Percentiles rank a stretch among this genome's conserved stretches.
Evolutionary conservation across 2,113 vertebrate genomes (phyloP).

Genomic region (Circaetus cinerascens): DNA sequence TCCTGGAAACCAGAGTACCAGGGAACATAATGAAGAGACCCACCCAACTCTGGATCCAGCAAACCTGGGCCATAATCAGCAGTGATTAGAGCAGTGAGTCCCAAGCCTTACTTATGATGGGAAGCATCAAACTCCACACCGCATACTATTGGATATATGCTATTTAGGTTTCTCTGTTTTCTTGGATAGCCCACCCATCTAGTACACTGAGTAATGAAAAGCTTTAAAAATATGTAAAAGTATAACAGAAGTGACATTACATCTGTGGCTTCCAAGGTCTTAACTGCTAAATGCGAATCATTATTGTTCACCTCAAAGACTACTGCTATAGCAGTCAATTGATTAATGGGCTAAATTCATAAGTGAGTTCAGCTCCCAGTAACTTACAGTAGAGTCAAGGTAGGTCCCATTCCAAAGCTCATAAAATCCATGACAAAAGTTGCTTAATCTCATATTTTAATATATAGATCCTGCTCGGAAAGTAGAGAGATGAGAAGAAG

Average conservation of each 20-base stretch:
- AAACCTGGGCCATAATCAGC: background rate
- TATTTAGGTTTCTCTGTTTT: background rate
- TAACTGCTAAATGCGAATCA: background rate
- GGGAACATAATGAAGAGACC: background rate
- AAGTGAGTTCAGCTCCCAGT: background rate
- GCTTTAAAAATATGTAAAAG: background rate
- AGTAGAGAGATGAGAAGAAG: background rate
- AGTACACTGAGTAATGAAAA: background rate
- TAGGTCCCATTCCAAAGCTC: background rate
- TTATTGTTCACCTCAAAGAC: background rate
- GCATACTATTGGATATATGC: background rate
- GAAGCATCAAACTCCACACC: background rate
- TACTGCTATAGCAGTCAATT: background rate
- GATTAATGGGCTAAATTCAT: background rate
- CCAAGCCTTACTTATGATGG: background rate
- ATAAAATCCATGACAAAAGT: background rate
- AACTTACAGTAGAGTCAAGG: background rate
- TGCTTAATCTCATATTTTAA: background rate
- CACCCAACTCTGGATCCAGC: background rate
- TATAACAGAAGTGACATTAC: background rate
- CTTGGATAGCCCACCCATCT: background rate
- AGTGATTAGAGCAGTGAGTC: background rate
- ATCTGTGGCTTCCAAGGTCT: background rate
- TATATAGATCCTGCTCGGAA: background rate
- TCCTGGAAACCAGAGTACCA: background rate